Conservation (phyloP, 2,113 vertebrate species). For the Pseudopipra pipra region DNA sequence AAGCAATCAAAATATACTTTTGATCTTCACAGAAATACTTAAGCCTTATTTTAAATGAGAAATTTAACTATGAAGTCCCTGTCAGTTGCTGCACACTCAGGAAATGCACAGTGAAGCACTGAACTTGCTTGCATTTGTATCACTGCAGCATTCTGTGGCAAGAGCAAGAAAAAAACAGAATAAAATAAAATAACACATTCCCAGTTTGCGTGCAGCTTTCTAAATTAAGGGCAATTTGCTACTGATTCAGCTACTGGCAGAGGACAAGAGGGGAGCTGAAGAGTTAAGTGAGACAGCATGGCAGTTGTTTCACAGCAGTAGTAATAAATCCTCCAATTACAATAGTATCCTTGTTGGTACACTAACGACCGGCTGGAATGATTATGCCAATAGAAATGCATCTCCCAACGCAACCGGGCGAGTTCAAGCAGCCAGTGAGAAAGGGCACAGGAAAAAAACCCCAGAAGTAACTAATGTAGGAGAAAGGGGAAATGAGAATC, state of each 20-base stretch:
- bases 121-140: not conserved
- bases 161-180: not conserved
- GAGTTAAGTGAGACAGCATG: not conserved
- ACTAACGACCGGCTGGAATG: constrained; percentile 24
- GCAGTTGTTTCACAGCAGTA: constrained; percentile 8
- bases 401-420: constrained; percentile 7
- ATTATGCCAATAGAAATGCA: constrained; percentile 4
- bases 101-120: not conserved
- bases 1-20: not conserved
- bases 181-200: not conserved
- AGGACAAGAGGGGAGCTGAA: not conserved
- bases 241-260: not conserved
- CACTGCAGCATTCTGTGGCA: not conserved
- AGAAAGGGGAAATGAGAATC: not conserved
- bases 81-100: not conserved
- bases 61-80: not conserved
- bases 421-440: constrained; percentile 14
- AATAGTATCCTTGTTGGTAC: constrained; percentile 44
- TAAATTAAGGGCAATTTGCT: not conserved
- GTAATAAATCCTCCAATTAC: constrained; percentile 36
- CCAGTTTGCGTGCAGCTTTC: not conserved
- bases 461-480: not conserved
- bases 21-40: not conserved
- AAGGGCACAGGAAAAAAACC: not conserved
- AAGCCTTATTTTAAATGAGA: not conserved